Percentiles rank a stretch among this genome's conserved stretches.
Evolutionary conservation across 2,888 invertebrate genomes (phyloP).

Genomic region (Cheilosia variabilis): DNA sequence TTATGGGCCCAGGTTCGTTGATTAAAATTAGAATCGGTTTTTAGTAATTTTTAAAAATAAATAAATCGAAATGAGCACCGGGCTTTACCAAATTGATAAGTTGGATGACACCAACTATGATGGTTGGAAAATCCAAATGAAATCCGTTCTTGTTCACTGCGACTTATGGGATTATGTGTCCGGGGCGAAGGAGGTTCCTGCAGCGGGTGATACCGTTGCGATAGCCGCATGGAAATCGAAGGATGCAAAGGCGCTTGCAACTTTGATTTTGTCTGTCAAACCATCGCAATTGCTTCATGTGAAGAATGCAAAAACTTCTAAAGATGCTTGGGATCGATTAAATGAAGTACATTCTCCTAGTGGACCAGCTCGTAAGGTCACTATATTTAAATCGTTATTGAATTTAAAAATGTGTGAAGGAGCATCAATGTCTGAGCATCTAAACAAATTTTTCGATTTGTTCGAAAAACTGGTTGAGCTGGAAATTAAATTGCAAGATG

Average conservation of each 20-base stretch:
- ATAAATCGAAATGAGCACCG: slow-evolving; percentile 26
- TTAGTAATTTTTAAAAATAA: background rate
- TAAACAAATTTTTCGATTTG: slow-evolving; percentile 42
- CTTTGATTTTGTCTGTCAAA: slow-evolving; percentile 35
- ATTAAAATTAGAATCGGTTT: background rate
- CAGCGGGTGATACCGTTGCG: background rate
- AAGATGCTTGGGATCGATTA: slow-evolving; percentile 35
- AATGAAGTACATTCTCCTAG: slow-evolving; percentile 26
- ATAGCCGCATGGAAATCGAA: slow-evolving; percentile 22
- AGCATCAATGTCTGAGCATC: slow-evolving; percentile 24
- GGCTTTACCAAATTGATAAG: slow-evolving; percentile 35
- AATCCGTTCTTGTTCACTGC: slow-evolving; percentile 30
- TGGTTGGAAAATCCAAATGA: slow-evolving; percentile 37
- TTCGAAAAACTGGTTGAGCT: slow-evolving; percentile 14
- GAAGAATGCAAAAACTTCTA: slow-evolving; percentile 36
- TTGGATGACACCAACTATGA: slow-evolving; percentile 41
- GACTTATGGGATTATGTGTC: slow-evolving; percentile 12
- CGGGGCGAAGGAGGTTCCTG: slow-evolving; percentile 10
- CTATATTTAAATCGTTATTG: slow-evolving; percentile 37
- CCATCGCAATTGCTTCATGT: slow-evolving; percentile 25
- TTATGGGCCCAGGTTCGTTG: slow-evolving; percentile 38
- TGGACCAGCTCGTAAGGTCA: slow-evolving; percentile 42
- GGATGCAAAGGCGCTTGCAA: slow-evolving; percentile 38
- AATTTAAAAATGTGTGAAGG: slow-evolving; percentile 41
- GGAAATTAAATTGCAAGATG: too few relatives aligned